These are phyloP conservation scores for Nephila pilipes DNA, from an alignment of 1,140 invertebrate species.

Conservation along the genomic window DNA sequence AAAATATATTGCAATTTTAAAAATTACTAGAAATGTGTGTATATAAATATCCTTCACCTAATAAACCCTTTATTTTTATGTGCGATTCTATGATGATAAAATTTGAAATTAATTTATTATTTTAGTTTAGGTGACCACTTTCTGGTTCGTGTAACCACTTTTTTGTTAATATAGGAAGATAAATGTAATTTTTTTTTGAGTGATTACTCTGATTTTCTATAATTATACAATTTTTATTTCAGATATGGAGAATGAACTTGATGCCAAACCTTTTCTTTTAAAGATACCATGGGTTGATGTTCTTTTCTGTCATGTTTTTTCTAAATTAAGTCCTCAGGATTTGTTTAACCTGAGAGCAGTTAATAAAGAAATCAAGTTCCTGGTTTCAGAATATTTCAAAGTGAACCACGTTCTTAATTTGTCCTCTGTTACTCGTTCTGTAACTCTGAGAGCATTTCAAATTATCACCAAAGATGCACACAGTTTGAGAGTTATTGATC, in stretches of 20 bases:
- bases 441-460: slow-evolving; percentile 59
- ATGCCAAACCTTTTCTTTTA: slow-evolving; percentile 47
- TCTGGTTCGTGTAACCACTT: too few relatives aligned
- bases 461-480: slow-evolving; percentile 53
- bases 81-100: too few relatives aligned
- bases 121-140: background rate
- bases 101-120: too few relatives aligned
- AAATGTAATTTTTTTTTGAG: background rate
- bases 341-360: slow-evolving; percentile 75
- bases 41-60: too few relatives aligned
- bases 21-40: too few relatives aligned
- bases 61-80: too few relatives aligned
- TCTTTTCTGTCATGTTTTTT: slow-evolving; percentile 76
- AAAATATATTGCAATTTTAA: background rate
- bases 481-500: slow-evolving; percentile 76
- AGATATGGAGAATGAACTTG: background rate
- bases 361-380: slow-evolving; percentile 15
- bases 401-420: slow-evolving; percentile 65
- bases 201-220: background rate
- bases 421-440: slow-evolving; percentile 1
- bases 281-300: slow-evolving; percentile 77
- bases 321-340: slow-evolving; percentile 66
- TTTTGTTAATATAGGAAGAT: background rate
- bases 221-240: background rate
- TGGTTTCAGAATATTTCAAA: slow-evolving; percentile 75